Evolutionary conservation across 2,888 invertebrate genomes (phyloP).

Genomic region (Globia sparganii): DNA sequence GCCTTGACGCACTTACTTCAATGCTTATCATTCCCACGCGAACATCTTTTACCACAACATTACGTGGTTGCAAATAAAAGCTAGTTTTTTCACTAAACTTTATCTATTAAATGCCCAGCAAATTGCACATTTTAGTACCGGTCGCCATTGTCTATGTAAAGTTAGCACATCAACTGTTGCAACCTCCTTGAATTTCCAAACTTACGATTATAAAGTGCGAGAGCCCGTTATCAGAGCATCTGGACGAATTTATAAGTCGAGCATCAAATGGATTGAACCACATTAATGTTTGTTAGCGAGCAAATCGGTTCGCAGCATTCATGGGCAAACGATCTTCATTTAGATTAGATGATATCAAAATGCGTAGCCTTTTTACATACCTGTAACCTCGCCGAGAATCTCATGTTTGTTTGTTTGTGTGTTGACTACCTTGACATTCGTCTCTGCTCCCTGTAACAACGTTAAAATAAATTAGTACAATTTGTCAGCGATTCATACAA

Average conservation of each 20-base stretch:
- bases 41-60: conserved; percentile 70
- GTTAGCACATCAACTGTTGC: conserved; percentile 80
- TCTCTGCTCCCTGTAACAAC: conserved; percentile 79
- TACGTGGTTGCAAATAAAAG: conserved; percentile 68
- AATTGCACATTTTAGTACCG: conserved; percentile 75
- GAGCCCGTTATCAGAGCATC: conserved; percentile 77
- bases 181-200: conserved; percentile 79
- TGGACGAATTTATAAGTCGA: conserved; percentile 80
- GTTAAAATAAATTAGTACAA: conserved; percentile 65
- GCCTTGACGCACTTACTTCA: conserved; percentile 75
- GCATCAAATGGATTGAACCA: conserved; percentile 70
- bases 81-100: conserved; percentile 72
- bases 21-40: conserved; percentile 78
- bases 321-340: conserved; percentile 60
- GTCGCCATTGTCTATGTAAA: conserved; percentile 82
- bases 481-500: conserved; percentile 42
- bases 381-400: conserved; percentile 80
- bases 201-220: conserved; percentile 58
- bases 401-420: conserved; percentile 76
- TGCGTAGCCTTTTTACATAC: conserved; percentile 69
- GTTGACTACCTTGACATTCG: conserved; percentile 77
- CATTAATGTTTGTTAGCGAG: conserved; percentile 72
- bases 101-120: conserved; percentile 73
- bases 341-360: conserved; percentile 62
- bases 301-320: conserved; percentile 63